Evolutionary conservation across 2,888 invertebrate genomes (phyloP), one percentile per base, ranked within the genome.

Genomic region (Octodonta nipae): DNA sequence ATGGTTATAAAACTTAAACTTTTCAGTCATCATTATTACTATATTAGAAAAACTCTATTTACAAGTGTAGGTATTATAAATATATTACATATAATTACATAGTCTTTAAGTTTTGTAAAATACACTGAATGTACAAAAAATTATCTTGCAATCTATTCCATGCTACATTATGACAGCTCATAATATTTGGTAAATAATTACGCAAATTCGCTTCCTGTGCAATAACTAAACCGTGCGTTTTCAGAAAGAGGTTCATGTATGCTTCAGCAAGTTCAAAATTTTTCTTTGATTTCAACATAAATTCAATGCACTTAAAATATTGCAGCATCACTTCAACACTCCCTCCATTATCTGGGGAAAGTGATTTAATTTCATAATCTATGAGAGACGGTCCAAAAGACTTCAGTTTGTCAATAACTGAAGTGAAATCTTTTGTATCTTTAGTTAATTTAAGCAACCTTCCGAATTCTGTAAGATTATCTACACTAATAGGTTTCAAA

Each of bases 241-340:
- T 91, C 16, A 96, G 61, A 60, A 89, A 92, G 26, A 91, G 67
- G 27, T 79, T 78, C 37, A 95, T 68, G 62, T 92, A 95, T 0
- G 92, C 78, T 56, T 93, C 87, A 0, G 80, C 78, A 33, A 93
- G 63, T 65, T 96, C 95, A 61, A 89, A 95, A 63, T 92, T 75
- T 39, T 59, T 71, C 50, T 84, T 85, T 2, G 74, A 76, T 43
- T 70, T 66, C 20, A 95, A 66, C 66, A 82, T 77, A 34, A 64
- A 64, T 34, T 71, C 65, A 13, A 92, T 60, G 62, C 85, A 73
- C 46, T 73, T 69, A 33, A 93, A 61, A 63, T 91, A 93, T 45
- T 81, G 75, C 16, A 73, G 57, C 75, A 93, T 73, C 1, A 86
- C 65, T 15, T 70, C 64, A 4, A 71, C 51, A 0, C 79, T 77